Evolutionary conservation across 92 coral and sea anemone species (phyloP).

Genomic region (Pocillopora meandrina): DNA sequence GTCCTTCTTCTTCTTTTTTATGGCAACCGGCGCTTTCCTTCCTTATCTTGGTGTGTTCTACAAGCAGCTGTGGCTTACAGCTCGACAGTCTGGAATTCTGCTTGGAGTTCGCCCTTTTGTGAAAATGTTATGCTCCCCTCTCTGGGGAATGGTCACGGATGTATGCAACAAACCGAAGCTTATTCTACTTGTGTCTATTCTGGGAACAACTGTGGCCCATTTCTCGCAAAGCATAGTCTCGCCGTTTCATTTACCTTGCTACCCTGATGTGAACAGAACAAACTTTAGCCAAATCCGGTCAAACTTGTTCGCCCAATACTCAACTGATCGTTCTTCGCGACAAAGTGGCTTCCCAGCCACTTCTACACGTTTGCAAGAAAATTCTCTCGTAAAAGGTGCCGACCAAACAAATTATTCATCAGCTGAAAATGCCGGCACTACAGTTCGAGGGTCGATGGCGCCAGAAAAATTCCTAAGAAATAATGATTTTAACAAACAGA

Average conservation of each 20-base stretch:
- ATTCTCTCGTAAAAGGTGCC: background rate
- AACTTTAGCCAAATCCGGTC: constrained; percentile 10
- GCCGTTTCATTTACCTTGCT: constrained; percentile 83
- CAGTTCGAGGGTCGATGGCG: constrained; percentile 13
- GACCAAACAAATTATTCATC: constrained; percentile 15
- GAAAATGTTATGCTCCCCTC: constrained; percentile 82
- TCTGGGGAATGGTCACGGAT: constrained; percentile 87
- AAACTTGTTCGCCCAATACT: background rate
- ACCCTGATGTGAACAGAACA: constrained; percentile 53
- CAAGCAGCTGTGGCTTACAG: constrained; percentile 87
- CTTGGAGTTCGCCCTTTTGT: constrained; percentile 87
- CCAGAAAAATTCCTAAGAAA: background rate
- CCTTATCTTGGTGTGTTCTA: constrained; percentile 91
- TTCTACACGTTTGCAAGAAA: background rate
- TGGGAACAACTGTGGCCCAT: constrained; percentile 73
- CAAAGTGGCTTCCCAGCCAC: constrained; percentile 3
- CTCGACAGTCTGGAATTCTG: constrained; percentile 81
- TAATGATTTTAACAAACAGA: background rate
- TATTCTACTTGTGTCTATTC: constrained; percentile 73
- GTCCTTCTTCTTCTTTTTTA: constrained; percentile 82
- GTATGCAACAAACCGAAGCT: constrained; percentile 70
- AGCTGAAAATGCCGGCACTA: constrained; percentile 1
- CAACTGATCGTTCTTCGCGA: constrained; percentile 19
- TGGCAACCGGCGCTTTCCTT: constrained; percentile 85
- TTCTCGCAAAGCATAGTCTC: constrained; percentile 89